Evolutionary conservation across 2,888 invertebrate genomes (phyloP).

Genomic region (Bombylius discolor): DNA sequence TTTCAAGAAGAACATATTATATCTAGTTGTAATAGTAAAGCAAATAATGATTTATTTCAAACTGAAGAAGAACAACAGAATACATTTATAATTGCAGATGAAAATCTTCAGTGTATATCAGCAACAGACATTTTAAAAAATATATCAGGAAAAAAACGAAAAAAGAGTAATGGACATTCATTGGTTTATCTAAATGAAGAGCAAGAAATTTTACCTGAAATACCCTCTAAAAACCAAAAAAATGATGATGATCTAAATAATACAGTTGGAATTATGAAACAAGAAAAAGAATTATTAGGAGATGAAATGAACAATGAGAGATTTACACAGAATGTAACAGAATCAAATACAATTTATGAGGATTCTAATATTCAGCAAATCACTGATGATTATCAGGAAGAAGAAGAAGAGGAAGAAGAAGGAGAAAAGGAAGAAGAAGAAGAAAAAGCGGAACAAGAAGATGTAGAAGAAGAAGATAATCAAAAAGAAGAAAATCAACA

Average conservation of each 20-base stretch:
- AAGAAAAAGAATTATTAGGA: too few relatives aligned
- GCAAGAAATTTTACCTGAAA: too few relatives aligned
- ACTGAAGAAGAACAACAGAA: background rate
- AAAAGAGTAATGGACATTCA: too few relatives aligned
- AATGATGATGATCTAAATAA: too few relatives aligned
- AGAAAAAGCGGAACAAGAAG: constrained; percentile 17
- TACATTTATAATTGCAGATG: too few relatives aligned
- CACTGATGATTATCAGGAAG: background rate
- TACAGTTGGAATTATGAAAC: too few relatives aligned
- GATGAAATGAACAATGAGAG: constrained; percentile 15
- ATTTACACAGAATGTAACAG: constrained; percentile 7
- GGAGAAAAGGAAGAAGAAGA: constrained; percentile 12
- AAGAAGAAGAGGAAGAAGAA: background rate
- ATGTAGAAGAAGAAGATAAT: constrained; percentile 9
- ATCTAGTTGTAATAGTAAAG: background rate
- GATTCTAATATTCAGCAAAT: background rate
- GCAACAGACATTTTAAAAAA: too few relatives aligned
- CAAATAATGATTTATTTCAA: background rate
- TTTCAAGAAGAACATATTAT: background rate
- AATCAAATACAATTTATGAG: too few relatives aligned
- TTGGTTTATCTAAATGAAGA: too few relatives aligned
- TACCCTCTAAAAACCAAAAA: too few relatives aligned
- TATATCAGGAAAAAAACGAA: too few relatives aligned
- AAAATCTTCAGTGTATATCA: too few relatives aligned
- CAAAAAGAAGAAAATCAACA: background rate